Evolutionary conservation across 92 coral and sea anemone species (phyloP).

Genomic region (Parazoanthus darwini): DNA sequence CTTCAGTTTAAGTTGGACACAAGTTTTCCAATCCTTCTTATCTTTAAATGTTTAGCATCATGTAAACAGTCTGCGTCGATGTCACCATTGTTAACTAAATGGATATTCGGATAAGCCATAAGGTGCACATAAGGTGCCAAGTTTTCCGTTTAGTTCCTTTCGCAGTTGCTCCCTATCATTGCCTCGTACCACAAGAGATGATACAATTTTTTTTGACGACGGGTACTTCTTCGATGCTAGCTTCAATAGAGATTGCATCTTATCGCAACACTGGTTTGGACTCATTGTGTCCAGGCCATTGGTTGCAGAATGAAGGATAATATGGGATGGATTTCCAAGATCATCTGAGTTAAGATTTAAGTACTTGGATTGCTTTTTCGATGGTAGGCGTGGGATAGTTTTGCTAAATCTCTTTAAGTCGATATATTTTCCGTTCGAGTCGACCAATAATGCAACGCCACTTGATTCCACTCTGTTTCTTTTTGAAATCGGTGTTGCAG

Average conservation of each 20-base stretch:
- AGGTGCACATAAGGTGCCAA: slow-evolving; percentile 23
- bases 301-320: slow-evolving; percentile 32
- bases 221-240: slow-evolving; percentile 45
- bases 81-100: slow-evolving; percentile 40
- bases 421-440: slow-evolving; percentile 48
- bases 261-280: slow-evolving; percentile 9
- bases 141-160: slow-evolving; percentile 15
- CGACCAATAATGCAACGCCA: slow-evolving; percentile 15
- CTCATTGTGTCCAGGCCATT: slow-evolving; percentile 29
- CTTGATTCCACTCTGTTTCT: background rate
- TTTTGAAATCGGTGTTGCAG: background rate
- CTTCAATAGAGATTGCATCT: slow-evolving; percentile 32
- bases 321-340: slow-evolving; percentile 21
- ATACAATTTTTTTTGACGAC: slow-evolving; percentile 17
- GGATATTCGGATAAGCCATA: slow-evolving; percentile 35
- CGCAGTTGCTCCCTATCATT: slow-evolving; percentile 14
- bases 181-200: slow-evolving; percentile 33
- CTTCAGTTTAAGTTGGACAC: slow-evolving; percentile 45
- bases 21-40: slow-evolving; percentile 34
- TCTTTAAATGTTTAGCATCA: slow-evolving; percentile 40
- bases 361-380: slow-evolving; percentile 11
- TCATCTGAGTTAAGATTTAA: background rate
- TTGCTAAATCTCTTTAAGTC: background rate
- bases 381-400: background rate
- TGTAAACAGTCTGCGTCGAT: slow-evolving; percentile 11